Percentiles rank a stretch among this genome's conserved stretches.
Conservation (phyloP, 1,140 invertebrate species). For the Dendroctonus valens region DNA sequence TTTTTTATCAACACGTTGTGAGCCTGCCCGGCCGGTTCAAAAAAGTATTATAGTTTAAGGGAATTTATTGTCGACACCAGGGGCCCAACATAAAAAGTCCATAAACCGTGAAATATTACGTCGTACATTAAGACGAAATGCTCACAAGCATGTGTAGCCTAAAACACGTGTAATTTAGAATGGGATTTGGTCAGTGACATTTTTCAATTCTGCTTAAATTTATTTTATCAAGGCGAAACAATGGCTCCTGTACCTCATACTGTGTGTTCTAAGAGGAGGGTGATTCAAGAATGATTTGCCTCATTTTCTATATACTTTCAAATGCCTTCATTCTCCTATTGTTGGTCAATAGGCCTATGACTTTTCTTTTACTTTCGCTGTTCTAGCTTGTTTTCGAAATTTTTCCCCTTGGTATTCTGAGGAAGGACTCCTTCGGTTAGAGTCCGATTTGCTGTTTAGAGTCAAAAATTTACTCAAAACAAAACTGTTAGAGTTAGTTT, state of each 20-base stretch:
- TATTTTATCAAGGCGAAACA: conserved; percentile 16
- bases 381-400: too few species aligned
- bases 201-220: conserved; percentile 21
- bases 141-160: conserved; percentile 26
- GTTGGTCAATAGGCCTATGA: too few species aligned
- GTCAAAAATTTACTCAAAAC: too few species aligned
- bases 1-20: not conserved
- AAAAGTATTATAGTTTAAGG: conserved; percentile 25
- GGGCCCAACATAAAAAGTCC: conserved; percentile 21
- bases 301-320: too few species aligned
- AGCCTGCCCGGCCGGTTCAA: conserved; percentile 9
- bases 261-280: too few species aligned
- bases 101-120: conserved; percentile 30
- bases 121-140: conserved; percentile 32
- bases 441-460: too few species aligned
- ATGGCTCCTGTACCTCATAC: not conserved
- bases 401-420: too few species aligned
- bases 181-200: conserved; percentile 30
- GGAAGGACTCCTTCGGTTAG: too few species aligned
- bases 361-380: too few species aligned
- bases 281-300: too few species aligned
- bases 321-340: too few species aligned
- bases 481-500: too few species aligned
- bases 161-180: conserved; percentile 30
- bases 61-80: conserved; percentile 21